These are phyloP conservation scores for Dryobotodes eremita DNA, from an alignment of 2,888 invertebrate species.

Conservation along the genomic window DNA sequence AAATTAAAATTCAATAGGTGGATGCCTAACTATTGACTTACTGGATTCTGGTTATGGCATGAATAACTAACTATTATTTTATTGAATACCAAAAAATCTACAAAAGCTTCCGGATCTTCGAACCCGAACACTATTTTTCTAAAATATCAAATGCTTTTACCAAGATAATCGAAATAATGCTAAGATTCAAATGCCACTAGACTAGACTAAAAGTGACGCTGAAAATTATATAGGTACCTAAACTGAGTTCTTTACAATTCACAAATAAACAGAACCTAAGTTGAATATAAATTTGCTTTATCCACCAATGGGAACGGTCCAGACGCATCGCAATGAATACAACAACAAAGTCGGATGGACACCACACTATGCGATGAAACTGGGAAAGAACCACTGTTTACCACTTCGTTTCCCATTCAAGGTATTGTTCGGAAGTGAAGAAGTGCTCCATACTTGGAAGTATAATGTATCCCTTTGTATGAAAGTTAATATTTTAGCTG, in stretches of 20 bases:
- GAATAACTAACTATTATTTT: not conserved
- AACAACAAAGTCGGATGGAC: conserved; percentile 62
- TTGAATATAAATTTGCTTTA: conserved; percentile 12
- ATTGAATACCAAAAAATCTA: not conserved
- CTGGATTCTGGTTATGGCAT: not conserved
- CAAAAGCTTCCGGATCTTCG: not conserved
- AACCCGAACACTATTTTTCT: not conserved
- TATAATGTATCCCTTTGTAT: conserved; percentile 88
- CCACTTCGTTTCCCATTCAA: conserved; percentile 89
- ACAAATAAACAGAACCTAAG: conserved; percentile 1
- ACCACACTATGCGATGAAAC: conserved; percentile 75
- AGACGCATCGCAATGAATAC: conserved; percentile 23
- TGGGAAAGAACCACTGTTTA: conserved; percentile 87
- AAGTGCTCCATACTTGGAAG: conserved; percentile 88
- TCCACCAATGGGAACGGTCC: conserved; percentile 8
- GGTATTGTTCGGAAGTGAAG: conserved; percentile 90
- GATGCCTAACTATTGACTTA: not conserved
- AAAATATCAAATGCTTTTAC: not conserved
- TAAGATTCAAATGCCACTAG: not conserved
- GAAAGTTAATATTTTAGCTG: conserved; percentile 90
- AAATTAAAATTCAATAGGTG: not conserved
- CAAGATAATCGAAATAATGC: not conserved
- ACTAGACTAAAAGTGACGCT: not conserved
- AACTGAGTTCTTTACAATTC: not conserved
- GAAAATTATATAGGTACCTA: not conserved